Evolutionary conservation across 1,140 invertebrate species (phyloP).

Genomic region (Hyles vespertilio): DNA sequence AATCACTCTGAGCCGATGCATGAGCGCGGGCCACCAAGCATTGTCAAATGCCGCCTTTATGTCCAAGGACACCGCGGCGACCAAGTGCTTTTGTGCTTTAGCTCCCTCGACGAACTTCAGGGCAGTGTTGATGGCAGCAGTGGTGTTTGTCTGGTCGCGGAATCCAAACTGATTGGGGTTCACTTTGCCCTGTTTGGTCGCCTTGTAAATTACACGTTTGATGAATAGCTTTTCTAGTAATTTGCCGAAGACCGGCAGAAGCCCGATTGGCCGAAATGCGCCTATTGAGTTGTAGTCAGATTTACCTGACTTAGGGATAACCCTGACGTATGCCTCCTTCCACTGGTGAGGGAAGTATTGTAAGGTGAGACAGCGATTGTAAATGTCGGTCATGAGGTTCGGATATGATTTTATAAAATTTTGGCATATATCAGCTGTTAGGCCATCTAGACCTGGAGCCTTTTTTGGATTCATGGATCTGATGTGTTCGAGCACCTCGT

Average conservation of each 20-base stretch:
- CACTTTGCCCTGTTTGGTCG: no score
- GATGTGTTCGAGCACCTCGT: neutral
- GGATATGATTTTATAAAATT: neutral
- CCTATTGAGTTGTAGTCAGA: neutral
- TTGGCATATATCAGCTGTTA: slow-evolving; percentile 6
- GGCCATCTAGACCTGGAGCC: slow-evolving; percentile 1
- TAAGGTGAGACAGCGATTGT: neutral
- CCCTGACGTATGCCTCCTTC: neutral
- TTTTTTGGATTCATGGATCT: slow-evolving; percentile 5
- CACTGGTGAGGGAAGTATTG: slow-evolving; percentile 1
- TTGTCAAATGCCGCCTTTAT: no score
- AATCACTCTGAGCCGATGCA: no score
- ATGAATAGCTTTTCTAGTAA: neutral
- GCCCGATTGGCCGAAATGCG: neutral
- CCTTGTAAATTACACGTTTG: no score
- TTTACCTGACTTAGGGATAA: neutral
- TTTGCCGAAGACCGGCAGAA: neutral
- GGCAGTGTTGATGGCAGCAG: no score
- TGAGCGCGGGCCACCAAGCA: no score
- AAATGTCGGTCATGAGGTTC: neutral
- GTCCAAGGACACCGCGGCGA: no score
- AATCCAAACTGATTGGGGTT: no score
- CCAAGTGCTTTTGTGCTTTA: no score
- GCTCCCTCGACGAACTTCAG: no score
- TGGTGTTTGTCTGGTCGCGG: no score